phyloP scores from a whole-genome alignment of 2,888 invertebrate species.

The Xestia rhomboidea region DNA sequence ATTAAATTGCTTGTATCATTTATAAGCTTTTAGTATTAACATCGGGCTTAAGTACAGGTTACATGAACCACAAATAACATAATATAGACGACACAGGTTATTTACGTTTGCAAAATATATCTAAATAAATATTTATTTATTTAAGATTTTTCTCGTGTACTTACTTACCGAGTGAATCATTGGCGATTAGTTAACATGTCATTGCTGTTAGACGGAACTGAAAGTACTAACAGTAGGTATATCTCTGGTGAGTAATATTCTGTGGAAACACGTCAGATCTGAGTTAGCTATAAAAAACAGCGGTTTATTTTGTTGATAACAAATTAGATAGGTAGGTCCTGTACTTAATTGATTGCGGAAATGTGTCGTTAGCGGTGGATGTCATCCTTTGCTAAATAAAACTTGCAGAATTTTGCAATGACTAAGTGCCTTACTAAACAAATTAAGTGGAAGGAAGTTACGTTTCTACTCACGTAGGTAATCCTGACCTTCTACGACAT shows the following conservation, averaged over 20 bases:
- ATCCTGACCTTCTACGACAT: slow-evolving; percentile 34
- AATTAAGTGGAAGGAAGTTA: slow-evolving; percentile 54
- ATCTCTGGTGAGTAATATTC: slow-evolving; percentile 24
- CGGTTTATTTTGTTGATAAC: slow-evolving; percentile 9
- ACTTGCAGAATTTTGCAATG: slow-evolving; percentile 39
- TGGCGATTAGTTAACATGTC: slow-evolving; percentile 13
- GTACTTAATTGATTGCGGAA: slow-evolving; percentile 42
- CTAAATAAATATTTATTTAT: slow-evolving; percentile 5
- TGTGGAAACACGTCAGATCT: slow-evolving; percentile 16
- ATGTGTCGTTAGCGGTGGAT: slow-evolving; percentile 41
- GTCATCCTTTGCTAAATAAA: slow-evolving; percentile 42
- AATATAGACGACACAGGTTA: not conserved
- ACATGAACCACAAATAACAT: slow-evolving; percentile 1
- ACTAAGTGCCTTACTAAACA: slow-evolving; percentile 18
- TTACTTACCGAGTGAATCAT: slow-evolving; percentile 37
- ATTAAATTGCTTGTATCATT: slow-evolving; percentile 38
- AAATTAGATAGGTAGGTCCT: slow-evolving; percentile 21
- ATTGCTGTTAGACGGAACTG: slow-evolving; percentile 29
- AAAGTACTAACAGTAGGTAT: slow-evolving; percentile 32
- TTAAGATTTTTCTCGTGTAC: slow-evolving; percentile 21
- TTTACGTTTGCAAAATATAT: slow-evolving; percentile 16
- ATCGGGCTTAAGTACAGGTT: slow-evolving; percentile 5
- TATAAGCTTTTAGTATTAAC: slow-evolving; percentile 16
- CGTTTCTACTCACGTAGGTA: slow-evolving; percentile 27
- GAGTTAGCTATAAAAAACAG: not conserved